Evolutionary conservation across 1,140 invertebrate species (phyloP).

Genomic region (Camponotus pennsylvanicus): DNA sequence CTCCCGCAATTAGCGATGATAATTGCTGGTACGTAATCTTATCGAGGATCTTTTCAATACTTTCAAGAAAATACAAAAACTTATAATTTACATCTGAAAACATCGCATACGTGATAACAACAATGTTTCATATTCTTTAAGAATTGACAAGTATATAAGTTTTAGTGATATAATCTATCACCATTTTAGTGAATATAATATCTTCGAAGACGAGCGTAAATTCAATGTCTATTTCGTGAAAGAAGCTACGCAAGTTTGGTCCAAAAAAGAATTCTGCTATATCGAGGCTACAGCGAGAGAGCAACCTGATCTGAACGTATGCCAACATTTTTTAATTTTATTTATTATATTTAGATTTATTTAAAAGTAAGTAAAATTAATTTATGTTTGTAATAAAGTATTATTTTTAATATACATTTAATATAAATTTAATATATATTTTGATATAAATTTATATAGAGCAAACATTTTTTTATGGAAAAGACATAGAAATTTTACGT

Average conservation of each 20-base stretch:
- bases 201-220: neutral
- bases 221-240: conserved; percentile 79
- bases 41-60: too few species aligned
- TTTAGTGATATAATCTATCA: neutral
- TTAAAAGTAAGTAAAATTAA: neutral
- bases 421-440: too few species aligned
- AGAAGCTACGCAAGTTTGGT: conserved; percentile 76
- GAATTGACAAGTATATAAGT: neutral
- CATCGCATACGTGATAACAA: neutral
- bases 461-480: too few species aligned
- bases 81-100: neutral
- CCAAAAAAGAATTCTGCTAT: conserved; percentile 74
- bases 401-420: conserved; percentile 12
- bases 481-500: too few species aligned
- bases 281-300: conserved; percentile 77
- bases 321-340: neutral
- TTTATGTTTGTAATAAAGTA: conserved; percentile 3
- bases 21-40: conserved; percentile 31
- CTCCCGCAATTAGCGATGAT: conserved; percentile 23
- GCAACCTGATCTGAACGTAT: conserved; percentile 77
- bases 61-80: neutral
- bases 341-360: neutral
- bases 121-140: neutral
- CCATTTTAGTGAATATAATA: neutral
- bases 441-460: neutral